A percentile compares a stretch with the other conserved stretches of the same genome.
phyloP scores from a whole-genome alignment of 2,888 invertebrate species.

The Pseudococcus viburni region DNA sequence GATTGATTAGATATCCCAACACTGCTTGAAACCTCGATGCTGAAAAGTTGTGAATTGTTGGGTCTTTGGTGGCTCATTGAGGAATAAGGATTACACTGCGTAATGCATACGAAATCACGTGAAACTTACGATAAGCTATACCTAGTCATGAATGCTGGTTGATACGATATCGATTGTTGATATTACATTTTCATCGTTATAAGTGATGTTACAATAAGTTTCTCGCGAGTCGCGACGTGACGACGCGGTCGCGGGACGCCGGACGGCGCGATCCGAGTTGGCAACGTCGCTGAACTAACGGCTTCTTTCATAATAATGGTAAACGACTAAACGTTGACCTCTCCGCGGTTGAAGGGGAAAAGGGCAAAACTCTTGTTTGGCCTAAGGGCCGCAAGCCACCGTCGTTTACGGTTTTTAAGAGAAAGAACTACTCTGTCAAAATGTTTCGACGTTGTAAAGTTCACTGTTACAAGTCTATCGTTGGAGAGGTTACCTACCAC shows the following conservation, averaged over 20 bases:
- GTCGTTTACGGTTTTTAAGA: slow-evolving; percentile 42
- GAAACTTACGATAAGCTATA: no score
- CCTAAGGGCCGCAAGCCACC: slow-evolving; percentile 46
- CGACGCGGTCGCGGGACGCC: background rate
- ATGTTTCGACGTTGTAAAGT: slow-evolving; percentile 53
- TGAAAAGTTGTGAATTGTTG: no score
- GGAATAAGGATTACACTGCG: no score
- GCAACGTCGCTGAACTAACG: slow-evolving; percentile 59
- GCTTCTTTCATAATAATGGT: slow-evolving; percentile 52
- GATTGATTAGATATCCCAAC: no score
- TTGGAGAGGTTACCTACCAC: slow-evolving; percentile 23
- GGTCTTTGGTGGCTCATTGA: no score
- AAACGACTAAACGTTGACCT: slow-evolving; percentile 60
- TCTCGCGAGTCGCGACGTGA: background rate
- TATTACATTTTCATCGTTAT: background rate
- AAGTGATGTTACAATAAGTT: slow-evolving; percentile 27
- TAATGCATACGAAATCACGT: no score
- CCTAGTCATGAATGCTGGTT: no score
- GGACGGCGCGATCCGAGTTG: slow-evolving; percentile 17
- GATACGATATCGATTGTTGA: slow-evolving; percentile 2
- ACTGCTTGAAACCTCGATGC: no score
- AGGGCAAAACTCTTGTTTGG: slow-evolving; percentile 49
- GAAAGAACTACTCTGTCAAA: slow-evolving; percentile 47
- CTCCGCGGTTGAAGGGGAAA: slow-evolving; percentile 51
- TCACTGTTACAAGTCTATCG: slow-evolving; percentile 49